These are phyloP conservation scores for Callipepla californica DNA, from an alignment of 2,113 vertebrate species.

Conservation along the genomic window DNA sequence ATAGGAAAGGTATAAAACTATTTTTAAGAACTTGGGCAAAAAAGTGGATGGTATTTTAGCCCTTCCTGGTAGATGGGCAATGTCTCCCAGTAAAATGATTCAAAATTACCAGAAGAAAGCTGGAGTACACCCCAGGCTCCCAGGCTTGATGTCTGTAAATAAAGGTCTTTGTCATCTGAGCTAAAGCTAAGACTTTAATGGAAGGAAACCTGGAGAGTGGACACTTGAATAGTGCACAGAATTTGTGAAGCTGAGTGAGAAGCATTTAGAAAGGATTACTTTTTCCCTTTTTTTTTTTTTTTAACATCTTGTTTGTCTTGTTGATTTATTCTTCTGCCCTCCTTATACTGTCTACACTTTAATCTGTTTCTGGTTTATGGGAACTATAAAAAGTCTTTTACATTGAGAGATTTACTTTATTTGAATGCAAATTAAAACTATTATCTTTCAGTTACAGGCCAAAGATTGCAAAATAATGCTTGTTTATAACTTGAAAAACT, in stretches of 20 bases:
- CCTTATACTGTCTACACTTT: slow-evolving; percentile 66
- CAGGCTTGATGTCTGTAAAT: background rate
- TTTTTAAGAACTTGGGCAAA: background rate
- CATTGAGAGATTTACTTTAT: slow-evolving; percentile 75
- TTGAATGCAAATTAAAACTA: slow-evolving; percentile 81
- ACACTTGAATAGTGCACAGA: background rate
- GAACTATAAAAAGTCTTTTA: slow-evolving; percentile 77
- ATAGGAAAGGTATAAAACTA: background rate
- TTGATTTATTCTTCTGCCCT: slow-evolving; percentile 69
- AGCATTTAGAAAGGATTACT: slow-evolving; percentile 26
- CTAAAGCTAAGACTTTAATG: background rate
- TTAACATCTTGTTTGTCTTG: slow-evolving; percentile 58
- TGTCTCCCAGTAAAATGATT: background rate
- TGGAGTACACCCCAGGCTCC: background rate
- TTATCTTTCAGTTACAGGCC: slow-evolving; percentile 78
- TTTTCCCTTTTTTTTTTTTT: background rate
- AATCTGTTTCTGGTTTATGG: slow-evolving; percentile 76
- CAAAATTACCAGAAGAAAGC: background rate
- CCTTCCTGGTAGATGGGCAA: background rate
- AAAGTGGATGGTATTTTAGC: background rate
- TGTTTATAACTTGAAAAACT: slow-evolving; percentile 65
- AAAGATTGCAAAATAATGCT: slow-evolving; percentile 75
- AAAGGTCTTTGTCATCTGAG: background rate
- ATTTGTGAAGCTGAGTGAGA: slow-evolving; percentile 39
- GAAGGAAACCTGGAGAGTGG: slow-evolving; percentile 2